Evolutionary conservation across 2,888 invertebrate species (phyloP), one percentile per base, ranked within the genome.

Genomic region (Macroteleia sp.): DNA sequence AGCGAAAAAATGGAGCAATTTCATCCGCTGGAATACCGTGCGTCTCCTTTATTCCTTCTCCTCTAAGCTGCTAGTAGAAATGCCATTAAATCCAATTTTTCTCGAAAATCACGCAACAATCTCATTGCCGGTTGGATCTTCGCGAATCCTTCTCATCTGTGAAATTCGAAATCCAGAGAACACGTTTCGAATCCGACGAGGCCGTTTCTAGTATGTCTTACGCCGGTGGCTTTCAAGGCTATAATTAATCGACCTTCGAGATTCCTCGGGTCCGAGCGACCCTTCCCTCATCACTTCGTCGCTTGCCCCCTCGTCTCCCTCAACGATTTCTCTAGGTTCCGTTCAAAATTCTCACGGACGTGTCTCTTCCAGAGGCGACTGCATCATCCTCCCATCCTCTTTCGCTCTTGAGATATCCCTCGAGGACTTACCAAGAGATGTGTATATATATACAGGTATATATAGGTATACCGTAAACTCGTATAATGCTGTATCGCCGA

Each of bases 401-500:
- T 69, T 67, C 56, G n/a, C 67, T 54, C 70, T 50, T 74, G 34
- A 9, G 64, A 46, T 69, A 44, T 76, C 76, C 74, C 73, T 67
- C 52, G 71, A 75, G 59, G 54, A 64, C 77, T 69, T 48, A 30
- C 16, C 8, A 9, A 12, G 30, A 69, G 39, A 57, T 20, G 66
- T 14, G 34, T 44, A 10, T 48, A 28, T 34, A 70, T 64, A 61
- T 74, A 62, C n/a, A n/a, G n/a, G n/a, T n/a, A n/a, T n/a, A n/a
- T n/a, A n/a, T 69, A 67, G 67, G 16, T 69, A 36, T 50, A 50
- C 66, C 73, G 61, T 79, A 76, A 81, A 82, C 82, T 82, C 84
- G 84, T 83, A 85, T 85, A 77, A 81, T 81, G 82, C 79, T 82
- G 85, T 85, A 86, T 86, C 85, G 84, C 79, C 85, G 85, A 86